A percentile compares a stretch with the other conserved stretches of the same genome.
These are phyloP conservation scores for Eublepharis macularius DNA, from an alignment of 2,113 vertebrate genomes.

Conservation along the genomic window DNA sequence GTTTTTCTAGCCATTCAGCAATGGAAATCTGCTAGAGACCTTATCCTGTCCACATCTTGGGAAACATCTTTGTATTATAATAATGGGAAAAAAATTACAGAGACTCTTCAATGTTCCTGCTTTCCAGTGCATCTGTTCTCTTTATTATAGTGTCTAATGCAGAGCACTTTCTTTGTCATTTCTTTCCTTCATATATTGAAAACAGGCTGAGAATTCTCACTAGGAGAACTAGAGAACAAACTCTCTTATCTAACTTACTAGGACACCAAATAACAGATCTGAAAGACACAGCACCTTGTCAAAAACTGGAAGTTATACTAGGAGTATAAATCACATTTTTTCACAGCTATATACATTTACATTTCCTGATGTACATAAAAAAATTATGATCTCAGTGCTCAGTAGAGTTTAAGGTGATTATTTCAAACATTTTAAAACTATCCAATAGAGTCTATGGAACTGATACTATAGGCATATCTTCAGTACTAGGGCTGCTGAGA, in stretches of 20 bases:
- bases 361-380: background rate
- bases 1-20: no score
- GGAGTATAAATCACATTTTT: background rate
- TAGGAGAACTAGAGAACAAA: background rate
- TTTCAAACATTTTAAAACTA: constrained; percentile 28
- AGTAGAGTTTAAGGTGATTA: constrained; percentile 17
- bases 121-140: no score
- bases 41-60: no score
- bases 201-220: background rate
- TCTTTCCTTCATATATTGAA: background rate
- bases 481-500: accelerated
- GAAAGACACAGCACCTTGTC: background rate
- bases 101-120: no score
- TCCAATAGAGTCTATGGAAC: background rate
- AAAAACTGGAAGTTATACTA: constrained; percentile 6
- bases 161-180: background rate
- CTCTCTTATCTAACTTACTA: background rate
- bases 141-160: background rate
- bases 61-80: no score
- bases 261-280: background rate
- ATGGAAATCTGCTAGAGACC: no score
- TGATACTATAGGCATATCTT: background rate
- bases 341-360: background rate
- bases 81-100: no score
- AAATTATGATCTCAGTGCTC: background rate